phyloP scores from a whole-genome alignment of 2,797 vertebrate genomes.

The Valencia hispanica region DNA sequence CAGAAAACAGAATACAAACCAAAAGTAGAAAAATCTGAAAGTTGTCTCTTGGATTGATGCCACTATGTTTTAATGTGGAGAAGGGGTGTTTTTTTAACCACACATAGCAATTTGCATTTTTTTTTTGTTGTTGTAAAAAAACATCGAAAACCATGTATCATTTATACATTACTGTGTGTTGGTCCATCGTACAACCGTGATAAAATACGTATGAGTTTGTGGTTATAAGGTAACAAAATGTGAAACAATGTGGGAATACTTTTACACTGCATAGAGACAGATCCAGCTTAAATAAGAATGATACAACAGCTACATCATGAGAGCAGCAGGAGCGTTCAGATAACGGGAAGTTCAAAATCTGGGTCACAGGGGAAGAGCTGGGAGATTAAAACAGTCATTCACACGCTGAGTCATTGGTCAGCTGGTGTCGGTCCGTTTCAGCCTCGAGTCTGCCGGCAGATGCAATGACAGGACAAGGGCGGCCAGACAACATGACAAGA shows the following conservation, averaged over 20 bases:
- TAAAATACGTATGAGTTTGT: neutral
- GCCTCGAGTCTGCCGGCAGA: slow-evolving; percentile 25
- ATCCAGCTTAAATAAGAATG: slow-evolving; percentile 11
- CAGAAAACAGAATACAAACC: neutral
- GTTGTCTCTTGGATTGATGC: too few species aligned
- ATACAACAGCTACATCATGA: slow-evolving; percentile 15
- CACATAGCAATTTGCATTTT: too few species aligned
- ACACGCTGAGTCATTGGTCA: slow-evolving; percentile 65
- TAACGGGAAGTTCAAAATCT: slow-evolving; percentile 21
- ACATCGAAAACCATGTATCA: too few species aligned
- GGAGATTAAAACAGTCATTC: slow-evolving; percentile 22
- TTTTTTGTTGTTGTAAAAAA: neutral
- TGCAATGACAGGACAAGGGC: slow-evolving; percentile 51
- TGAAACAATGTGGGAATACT: neutral
- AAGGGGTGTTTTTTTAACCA: too few species aligned
- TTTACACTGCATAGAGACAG: neutral
- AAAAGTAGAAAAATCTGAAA: neutral
- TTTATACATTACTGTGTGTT: neutral
- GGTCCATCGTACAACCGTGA: neutral
- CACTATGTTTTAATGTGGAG: too few species aligned
- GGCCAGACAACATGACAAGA: slow-evolving; percentile 40
- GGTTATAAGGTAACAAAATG: neutral
- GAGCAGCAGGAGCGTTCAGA: slow-evolving; percentile 31
- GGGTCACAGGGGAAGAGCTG: slow-evolving; percentile 38
- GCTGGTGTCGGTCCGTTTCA: slow-evolving; percentile 52